phyloP scores from a whole-genome alignment of 2,113 vertebrate genomes.

The Halichoerus grypus region DNA sequence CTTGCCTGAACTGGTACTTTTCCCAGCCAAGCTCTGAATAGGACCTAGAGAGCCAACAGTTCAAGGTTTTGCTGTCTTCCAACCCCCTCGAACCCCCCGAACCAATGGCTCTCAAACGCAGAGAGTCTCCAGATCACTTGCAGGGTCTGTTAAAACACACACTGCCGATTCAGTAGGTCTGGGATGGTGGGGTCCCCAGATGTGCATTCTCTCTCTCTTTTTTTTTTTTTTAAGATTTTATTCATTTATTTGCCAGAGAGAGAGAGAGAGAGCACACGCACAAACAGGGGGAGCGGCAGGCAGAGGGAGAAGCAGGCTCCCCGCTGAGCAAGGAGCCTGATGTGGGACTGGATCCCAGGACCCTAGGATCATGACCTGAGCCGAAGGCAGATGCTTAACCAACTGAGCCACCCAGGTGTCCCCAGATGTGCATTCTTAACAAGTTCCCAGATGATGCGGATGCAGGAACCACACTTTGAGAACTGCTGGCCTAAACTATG shows the following conservation, averaged over 20 bases:
- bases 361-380: too few species aligned
- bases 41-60: background rate
- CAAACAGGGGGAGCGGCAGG: too few species aligned
- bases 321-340: too few species aligned
- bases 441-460: background rate
- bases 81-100: background rate
- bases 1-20: background rate
- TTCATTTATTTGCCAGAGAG: too few species aligned
- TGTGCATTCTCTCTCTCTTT: background rate
- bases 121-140: background rate
- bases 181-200: background rate
- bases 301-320: too few species aligned
- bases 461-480: background rate
- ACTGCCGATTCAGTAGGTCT: background rate
- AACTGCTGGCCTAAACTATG: background rate
- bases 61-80: background rate
- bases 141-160: background rate
- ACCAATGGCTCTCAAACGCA: background rate
- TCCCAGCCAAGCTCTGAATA: background rate
- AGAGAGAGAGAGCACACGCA: too few species aligned
- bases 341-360: too few species aligned
- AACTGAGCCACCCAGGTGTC: background rate
- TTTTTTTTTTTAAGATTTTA: too few species aligned
- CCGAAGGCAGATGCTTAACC: too few species aligned
- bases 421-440: slow-evolving; percentile 7